phyloP scores from a whole-genome alignment of 2,113 vertebrate species.

The Malurus melanocephalus region DNA sequence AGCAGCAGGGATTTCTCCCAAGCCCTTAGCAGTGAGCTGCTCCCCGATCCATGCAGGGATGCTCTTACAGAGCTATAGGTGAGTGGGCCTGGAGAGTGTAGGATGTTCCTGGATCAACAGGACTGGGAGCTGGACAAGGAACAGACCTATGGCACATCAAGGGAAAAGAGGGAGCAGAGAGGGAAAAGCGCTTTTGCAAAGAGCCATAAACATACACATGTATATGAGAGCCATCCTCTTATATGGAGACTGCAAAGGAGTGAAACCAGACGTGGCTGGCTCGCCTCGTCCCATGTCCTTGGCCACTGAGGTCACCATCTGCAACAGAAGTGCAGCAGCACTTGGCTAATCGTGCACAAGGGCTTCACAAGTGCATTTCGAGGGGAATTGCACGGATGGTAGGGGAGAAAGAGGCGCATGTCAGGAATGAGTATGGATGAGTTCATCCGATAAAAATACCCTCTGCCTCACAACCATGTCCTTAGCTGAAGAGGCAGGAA shows the following conservation, averaged over 20 bases:
- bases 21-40: not conserved
- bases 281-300: not conserved
- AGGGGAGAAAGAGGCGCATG: not conserved
- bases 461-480: conserved; percentile 55
- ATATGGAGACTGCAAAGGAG: not conserved
- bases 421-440: conserved; percentile 31
- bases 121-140: not conserved
- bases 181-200: not conserved
- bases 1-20: not conserved
- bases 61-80: not conserved
- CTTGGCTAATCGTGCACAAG: not conserved
- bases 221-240: not conserved
- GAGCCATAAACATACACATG: not conserved
- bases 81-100: not conserved
- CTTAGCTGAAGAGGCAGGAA: conserved; percentile 63
- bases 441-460: conserved; percentile 65
- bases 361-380: not conserved
- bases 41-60: not conserved
- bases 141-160: not conserved
- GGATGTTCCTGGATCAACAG: not conserved
- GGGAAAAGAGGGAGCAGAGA: not conserved
- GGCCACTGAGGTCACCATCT: not conserved
- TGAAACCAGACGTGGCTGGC: not conserved
- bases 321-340: not conserved
- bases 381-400: not conserved